Evolutionary conservation across 2,113 vertebrate species (phyloP), one percentile per base, ranked within the genome.

Genomic region (Corythaeola cristata): DNA sequence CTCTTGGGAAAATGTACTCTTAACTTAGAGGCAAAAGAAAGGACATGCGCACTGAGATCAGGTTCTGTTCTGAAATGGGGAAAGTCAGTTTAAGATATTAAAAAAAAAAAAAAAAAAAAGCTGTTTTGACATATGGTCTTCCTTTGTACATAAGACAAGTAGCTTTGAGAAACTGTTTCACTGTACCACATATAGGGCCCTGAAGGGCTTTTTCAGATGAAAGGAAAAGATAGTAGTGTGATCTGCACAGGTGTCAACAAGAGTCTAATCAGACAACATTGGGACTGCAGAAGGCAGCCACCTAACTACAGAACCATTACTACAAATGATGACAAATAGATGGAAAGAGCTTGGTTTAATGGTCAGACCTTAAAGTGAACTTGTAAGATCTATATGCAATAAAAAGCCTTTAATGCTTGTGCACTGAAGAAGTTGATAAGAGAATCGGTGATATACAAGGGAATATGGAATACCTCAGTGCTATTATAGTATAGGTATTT

Each of bases 291-390:
- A 88, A 93, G 55, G 87, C 49, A 95, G 55, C 41, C 50, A 85
- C 52, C 71, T 62, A 89, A 79, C 91, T 67, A 72, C 67, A 92
- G 55, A 92, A 50, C 78, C 67, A 79, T 89, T 79, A 95, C 85
- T 71, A 79, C 88, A 95, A 96, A 95, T 97, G 89, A 95, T 95
- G 94, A 97, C 94, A 95, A 96, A 95, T 62, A 94, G 94, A 88
- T 66, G 37, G 84, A 85, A 97, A 96, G 84, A 82, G 58, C 58
- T 76, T 82, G 50, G 50, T 90, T 95, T 97, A 95, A 96, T 9
- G 90, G 94, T 88, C 91, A 89, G 91, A 96, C 87, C 89, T 95
- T 79, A 94, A 95, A 67, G 55, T 85, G 91, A 97, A 85, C 91
- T 89, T 88, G 45, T 74, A 89, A 93, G 89, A 93, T 85, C 94